Base-by-base conservation (phyloP, 2,888 invertebrate species). In the Drosophila neonasuta region DNA sequence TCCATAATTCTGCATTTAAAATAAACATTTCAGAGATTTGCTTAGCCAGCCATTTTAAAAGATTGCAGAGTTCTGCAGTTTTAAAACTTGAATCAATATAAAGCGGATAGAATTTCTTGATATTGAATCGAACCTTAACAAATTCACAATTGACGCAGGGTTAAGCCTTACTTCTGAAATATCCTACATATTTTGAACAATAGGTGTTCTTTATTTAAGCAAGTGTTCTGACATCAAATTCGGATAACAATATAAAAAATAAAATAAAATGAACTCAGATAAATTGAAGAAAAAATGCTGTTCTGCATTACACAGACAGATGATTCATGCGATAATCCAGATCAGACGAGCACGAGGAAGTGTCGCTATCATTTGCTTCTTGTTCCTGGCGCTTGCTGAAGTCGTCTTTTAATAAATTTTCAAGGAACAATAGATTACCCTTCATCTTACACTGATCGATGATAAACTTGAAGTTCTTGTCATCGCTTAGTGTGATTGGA, bases 401-500 rank as follows among this genome's bases (percentile, higher is more conserved):
- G 2, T 11, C n/a, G 20, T 64, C 51, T 24, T 10, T 13, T 6
- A 55, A 4, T 3, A 55, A 17, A 0, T 39, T 44, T 5, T 51
- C 55, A 2, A 74, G 67, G 8, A 17, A 64, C 6, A 73, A 8
- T 6, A 68, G 54, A 4, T 65, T 86, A 1, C 65, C 50, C 1
- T 74, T 34, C 0, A n/a, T 11, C 5, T 45, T 58, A n/a, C 90
- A 90, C 64, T 81, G 78, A 3, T 86, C 59, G 17, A 90, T 82
- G 1, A 90, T 76, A 2, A 58, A 75, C 5, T 76, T 76, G 41
- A 90, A 89, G 57, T 87, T 74, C 0, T 34, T 0, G 67, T 90
- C 87, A 6, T 74, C 71, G 29, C 88, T 77, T 1, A 92, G 74
- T 7, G 91, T 87, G 11, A 73, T 60, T 0, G 89, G 89, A 80